Evolutionary conservation across 2,797 vertebrate genomes (phyloP).

Genomic region (Podargus strigoides): DNA sequence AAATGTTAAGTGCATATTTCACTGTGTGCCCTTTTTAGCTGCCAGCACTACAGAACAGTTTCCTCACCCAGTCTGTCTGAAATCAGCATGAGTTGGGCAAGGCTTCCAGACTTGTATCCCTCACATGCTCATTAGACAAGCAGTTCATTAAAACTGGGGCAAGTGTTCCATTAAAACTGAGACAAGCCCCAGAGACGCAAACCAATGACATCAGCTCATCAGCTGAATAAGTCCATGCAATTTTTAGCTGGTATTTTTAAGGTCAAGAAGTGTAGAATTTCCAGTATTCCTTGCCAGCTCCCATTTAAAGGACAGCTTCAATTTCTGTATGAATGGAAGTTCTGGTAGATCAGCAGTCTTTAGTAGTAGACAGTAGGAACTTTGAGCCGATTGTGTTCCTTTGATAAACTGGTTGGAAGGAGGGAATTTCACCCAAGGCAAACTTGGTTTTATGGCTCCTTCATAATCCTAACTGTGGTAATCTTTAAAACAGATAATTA

Average conservation of each 20-base stretch:
- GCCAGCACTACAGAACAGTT: background rate
- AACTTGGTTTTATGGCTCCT: background rate
- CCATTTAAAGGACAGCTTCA: conserved; percentile 31
- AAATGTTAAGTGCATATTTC: background rate
- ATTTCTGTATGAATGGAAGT: conserved; percentile 36
- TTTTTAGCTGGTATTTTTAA: conserved; percentile 66
- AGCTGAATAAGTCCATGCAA: background rate
- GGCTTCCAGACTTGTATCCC: background rate
- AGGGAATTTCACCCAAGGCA: background rate
- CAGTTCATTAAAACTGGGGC: conserved; percentile 15
- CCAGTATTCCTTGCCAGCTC: conserved; percentile 46
- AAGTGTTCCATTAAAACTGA: conserved; percentile 44
- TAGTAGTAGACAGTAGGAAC: background rate
- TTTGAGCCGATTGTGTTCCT: background rate
- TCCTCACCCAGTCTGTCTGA: background rate
- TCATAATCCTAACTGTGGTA: background rate
- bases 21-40: background rate
- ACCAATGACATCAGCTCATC: background rate
- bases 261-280: conserved; percentile 54
- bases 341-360: background rate
- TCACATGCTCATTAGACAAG: background rate
- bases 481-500: background rate
- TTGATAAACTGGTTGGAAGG: background rate
- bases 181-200: conserved; percentile 40
- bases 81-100: background rate